These are phyloP conservation scores for Suricata suricatta DNA, from an alignment of 2,113 vertebrate species.

Conservation along the genomic window DNA sequence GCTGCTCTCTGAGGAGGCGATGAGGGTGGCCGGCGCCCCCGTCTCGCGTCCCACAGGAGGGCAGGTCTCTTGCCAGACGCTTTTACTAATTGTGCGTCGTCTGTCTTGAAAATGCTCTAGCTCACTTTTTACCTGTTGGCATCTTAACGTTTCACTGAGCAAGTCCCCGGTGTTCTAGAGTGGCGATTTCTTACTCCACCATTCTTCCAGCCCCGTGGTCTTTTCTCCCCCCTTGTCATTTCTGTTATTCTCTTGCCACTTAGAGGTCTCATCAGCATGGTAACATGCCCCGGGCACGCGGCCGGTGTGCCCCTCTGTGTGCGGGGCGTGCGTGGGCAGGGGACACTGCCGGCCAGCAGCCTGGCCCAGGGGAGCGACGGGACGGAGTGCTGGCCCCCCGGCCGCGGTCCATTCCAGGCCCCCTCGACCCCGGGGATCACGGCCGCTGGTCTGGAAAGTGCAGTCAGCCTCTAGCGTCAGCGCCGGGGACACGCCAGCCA, in stretches of 20 bases:
- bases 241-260: background rate
- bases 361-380: background rate
- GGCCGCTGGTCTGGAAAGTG: background rate
- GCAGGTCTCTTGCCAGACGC: fast-evolving
- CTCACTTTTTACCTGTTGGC: background rate
- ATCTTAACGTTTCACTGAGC: background rate
- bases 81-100: background rate
- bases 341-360: background rate
- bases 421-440: fast-evolving
- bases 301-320: background rate
- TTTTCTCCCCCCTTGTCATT: background rate
- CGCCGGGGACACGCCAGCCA: fast-evolving
- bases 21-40: background rate
- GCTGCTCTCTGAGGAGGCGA: background rate
- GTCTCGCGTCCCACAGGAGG: too few species aligned
- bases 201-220: background rate
- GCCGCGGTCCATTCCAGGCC: background rate
- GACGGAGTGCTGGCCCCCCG: background rate
- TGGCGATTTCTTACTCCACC: background rate
- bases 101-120: background rate
- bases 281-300: background rate
- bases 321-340: background rate
- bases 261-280: background rate
- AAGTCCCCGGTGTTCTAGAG: background rate
- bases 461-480: background rate